Conservation (phyloP, 2,113 vertebrate species). For the Tragelaphus imberbis region DNA sequence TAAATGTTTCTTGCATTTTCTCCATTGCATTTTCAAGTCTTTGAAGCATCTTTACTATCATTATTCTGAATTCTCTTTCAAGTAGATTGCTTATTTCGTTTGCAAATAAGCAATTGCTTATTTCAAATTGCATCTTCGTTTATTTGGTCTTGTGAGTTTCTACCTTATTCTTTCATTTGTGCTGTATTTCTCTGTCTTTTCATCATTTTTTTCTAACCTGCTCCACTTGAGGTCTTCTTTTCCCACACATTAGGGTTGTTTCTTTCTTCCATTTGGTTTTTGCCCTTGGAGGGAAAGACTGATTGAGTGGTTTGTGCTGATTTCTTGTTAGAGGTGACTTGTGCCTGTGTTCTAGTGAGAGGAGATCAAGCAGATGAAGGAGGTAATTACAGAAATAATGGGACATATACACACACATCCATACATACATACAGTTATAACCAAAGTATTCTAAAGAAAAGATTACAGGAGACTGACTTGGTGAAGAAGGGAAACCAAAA, state of each 20-base stretch:
- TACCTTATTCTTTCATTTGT: neutral
- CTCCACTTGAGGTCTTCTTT: neutral
- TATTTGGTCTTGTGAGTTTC: neutral
- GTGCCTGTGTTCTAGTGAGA: neutral
- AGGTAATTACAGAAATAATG: neutral
- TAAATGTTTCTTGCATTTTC: neutral
- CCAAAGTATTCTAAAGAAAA: neutral
- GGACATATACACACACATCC: neutral
- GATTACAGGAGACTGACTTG: neutral
- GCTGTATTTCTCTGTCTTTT: neutral
- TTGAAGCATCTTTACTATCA: neutral
- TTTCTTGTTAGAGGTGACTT: neutral
- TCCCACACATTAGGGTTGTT: neutral
- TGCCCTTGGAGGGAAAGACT: neutral
- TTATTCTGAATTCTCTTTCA: neutral
- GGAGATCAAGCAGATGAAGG: neutral
- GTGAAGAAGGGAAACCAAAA: neutral
- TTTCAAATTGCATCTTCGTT: no score
- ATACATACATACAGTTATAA: neutral
- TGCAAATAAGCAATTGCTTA: no score
- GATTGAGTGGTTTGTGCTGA: neutral
- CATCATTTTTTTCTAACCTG: neutral
- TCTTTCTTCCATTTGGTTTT: neutral
- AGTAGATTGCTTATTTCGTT: neutral
- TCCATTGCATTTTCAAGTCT: neutral